Evolutionary conservation across 2,888 invertebrate genomes (phyloP).

Genomic region (Aleiodes leptofemur): DNA sequence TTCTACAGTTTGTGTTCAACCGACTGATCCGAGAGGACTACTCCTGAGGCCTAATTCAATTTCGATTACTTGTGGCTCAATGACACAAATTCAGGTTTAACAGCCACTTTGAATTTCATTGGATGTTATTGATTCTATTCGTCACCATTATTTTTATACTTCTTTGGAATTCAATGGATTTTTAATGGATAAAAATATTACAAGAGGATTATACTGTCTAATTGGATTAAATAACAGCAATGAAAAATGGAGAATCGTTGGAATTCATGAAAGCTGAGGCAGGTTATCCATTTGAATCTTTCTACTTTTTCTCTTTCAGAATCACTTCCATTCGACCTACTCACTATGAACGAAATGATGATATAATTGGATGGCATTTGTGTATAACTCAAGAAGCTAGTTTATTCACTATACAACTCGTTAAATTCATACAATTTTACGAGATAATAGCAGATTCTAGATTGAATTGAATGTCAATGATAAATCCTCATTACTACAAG

Average conservation of each 20-base stretch:
- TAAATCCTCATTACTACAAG: too few species aligned
- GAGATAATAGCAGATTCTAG: too few species aligned
- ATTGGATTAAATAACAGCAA: conserved; percentile 2
- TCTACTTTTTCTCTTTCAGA: background rate
- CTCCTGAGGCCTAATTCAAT: conserved; percentile 36
- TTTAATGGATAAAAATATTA: background rate
- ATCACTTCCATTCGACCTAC: background rate
- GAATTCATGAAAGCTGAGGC: background rate
- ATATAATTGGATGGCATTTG: conserved; percentile 55
- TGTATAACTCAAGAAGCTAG: too few species aligned
- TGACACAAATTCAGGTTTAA: conserved; percentile 16
- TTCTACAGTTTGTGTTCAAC: conserved; percentile 16
- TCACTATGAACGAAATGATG: conserved; percentile 49
- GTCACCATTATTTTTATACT: too few species aligned
- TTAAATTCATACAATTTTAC: too few species aligned
- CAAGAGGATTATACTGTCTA: background rate
- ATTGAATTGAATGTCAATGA: too few species aligned
- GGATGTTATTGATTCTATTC: too few species aligned
- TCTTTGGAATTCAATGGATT: too few species aligned
- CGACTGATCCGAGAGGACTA: conserved; percentile 33
- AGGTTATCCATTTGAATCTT: background rate
- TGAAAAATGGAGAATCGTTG: background rate
- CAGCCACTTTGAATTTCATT: conserved; percentile 3
- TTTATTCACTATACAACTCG: too few species aligned
- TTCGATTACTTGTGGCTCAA: background rate